Conservation (phyloP, 2,113 vertebrate genomes). For the Coptodon rendalli region DNA sequence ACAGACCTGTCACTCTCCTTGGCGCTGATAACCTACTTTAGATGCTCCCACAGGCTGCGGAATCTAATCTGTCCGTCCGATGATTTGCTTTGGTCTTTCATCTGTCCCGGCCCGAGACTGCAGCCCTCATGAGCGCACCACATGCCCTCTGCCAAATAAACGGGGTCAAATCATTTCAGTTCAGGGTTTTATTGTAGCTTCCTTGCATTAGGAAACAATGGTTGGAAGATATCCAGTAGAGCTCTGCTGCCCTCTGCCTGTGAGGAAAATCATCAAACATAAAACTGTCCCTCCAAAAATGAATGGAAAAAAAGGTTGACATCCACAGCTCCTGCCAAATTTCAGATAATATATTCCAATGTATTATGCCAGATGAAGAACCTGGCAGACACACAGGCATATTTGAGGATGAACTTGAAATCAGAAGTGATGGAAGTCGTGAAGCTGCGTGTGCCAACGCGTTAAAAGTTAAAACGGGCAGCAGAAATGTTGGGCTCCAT, state of each 20-base stretch:
- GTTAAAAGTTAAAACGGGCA: constrained; percentile 8
- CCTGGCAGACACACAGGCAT: constrained; percentile 8
- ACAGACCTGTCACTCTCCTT: constrained; percentile 43
- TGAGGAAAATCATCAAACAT: neutral
- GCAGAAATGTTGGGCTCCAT: neutral
- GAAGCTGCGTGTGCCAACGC: neutral
- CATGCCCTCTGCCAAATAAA: constrained; percentile 9
- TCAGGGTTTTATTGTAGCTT: neutral
- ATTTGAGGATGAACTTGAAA: constrained; percentile 14
- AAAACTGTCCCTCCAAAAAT: neutral
- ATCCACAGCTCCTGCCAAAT: constrained; percentile 6
- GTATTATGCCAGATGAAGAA: constrained; percentile 4
- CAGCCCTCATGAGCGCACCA: neutral
- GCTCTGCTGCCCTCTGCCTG: constrained; percentile 56
- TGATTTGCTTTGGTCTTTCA: constrained; percentile 32
- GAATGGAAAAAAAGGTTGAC: neutral
- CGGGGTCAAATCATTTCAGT: constrained; percentile 45
- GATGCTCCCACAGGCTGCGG: constrained; percentile 32
- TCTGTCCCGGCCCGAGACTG: neutral
- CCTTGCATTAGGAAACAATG: neutral
- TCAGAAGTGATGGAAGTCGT: constrained; percentile 1
- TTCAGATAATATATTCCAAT: neutral
- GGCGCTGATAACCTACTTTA: constrained; percentile 49
- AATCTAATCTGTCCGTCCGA: constrained; percentile 45
- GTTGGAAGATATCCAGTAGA: neutral